Conservation (phyloP, 2,113 vertebrate species). For the Nothoprocta pentlandii region DNA sequence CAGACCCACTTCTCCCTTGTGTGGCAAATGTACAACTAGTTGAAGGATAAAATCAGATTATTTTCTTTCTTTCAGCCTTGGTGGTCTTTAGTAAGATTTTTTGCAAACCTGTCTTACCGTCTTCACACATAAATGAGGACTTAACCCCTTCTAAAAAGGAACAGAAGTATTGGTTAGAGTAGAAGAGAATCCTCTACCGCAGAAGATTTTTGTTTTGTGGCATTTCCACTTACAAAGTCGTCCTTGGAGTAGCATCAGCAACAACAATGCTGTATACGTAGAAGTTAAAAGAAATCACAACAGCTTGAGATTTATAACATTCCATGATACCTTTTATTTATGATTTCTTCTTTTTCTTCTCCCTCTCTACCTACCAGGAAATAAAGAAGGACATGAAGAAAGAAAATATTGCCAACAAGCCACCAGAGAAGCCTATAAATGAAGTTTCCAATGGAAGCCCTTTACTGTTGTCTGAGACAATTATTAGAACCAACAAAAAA, state of each 20-base stretch:
- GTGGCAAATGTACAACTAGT: background rate
- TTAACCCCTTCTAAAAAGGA: background rate
- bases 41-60: background rate
- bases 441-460: slow-evolving; percentile 90
- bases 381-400: slow-evolving; percentile 94
- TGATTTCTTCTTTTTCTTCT: background rate
- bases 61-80: background rate
- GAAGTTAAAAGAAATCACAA: background rate
- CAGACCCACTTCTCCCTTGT: background rate
- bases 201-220: background rate
- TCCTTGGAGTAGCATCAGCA: background rate
- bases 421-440: slow-evolving; percentile 82
- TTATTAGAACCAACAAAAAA: slow-evolving; percentile 89
- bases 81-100: background rate
- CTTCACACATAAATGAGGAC: background rate
- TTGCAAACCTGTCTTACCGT: background rate
- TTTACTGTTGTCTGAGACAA: slow-evolving; percentile 88
- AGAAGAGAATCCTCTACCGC: too few species aligned
- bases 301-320: background rate
- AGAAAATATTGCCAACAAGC: slow-evolving; percentile 82
- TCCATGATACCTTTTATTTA: slow-evolving; percentile 5
- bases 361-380: slow-evolving; percentile 79
- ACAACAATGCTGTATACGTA: background rate
- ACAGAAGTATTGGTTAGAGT: background rate
- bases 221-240: background rate